Evolutionary conservation across 2,797 vertebrate species (phyloP), one percentile per base, ranked within the genome.

Genomic region (Aulostomus chinensis): DNA sequence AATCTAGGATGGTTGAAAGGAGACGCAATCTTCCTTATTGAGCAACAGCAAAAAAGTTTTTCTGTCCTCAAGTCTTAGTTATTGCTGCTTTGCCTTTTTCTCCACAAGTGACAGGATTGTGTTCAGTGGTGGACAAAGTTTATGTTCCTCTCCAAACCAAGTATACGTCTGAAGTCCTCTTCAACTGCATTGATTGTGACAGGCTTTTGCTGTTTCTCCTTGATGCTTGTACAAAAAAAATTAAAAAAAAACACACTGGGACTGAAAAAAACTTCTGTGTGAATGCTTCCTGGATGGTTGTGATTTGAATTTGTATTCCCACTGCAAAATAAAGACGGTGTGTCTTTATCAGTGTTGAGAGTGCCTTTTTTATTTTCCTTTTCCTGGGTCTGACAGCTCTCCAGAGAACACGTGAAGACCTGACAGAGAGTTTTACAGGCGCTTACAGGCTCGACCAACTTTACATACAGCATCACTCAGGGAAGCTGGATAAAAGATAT

Each of bases 261-360:
- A 59, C 61, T 64, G 51, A 14, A 36, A 35, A 20, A 5, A 33
- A 38, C 18, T 31, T 30, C 21, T 40, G 86, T 88, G 75, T 86
- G 89, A 86, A 85, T 84, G 85, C 73, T 80, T 64, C 72, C 35
- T 70, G 78, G 68, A 67, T 72, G 68, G 52, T 64, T 87, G 81
- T 81, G 72, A 74, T 77, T 68, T 74, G 59, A 65, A 58, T 85
- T 84, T 87, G 68, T 83, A 84, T 86, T 72, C 81, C 73, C 74
- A 83, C 58, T 72, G 62, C 57, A 68, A 80, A 91, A 91, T 91
- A 91, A 90, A 90, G 66, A 77, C 62, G 5, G 24, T 47, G 64
- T 64, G 80, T 86, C 75, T 76, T 61, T 58, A 79, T 66, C 67
- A 12, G 29, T 62, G 53, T 45, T 52, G 33, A 32, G 35, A 1